Conservation (phyloP, 2,797 vertebrate genomes). For the Rhynchotus rufescens region DNA sequence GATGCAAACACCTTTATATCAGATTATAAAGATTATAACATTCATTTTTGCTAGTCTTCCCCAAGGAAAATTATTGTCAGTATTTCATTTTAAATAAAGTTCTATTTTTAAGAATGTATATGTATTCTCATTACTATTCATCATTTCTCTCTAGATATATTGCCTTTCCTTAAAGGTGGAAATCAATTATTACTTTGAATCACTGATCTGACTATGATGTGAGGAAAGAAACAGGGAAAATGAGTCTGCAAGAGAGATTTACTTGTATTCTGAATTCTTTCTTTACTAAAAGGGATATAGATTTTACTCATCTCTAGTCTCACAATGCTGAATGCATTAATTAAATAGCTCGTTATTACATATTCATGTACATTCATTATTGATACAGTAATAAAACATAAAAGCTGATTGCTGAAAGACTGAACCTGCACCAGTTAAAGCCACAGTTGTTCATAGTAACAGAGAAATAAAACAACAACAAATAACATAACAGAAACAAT, state of each 20-base stretch:
- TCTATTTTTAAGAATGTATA: background rate
- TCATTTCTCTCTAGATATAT: slow-evolving; percentile 2
- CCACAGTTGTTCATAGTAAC: slow-evolving; percentile 11
- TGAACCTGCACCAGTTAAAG: slow-evolving; percentile 53
- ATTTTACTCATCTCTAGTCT: background rate
- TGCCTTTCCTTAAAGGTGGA: background rate
- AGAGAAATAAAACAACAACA: slow-evolving; percentile 15
- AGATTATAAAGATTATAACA: background rate
- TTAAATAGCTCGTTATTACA: slow-evolving; percentile 63
- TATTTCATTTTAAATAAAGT: background rate
- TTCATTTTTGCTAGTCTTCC: background rate
- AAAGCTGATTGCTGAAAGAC: slow-evolving; percentile 49
- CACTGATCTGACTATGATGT: background rate
- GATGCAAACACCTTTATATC: background rate
- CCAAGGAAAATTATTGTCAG: background rate
- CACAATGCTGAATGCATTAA: slow-evolving; percentile 45
- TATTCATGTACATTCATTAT: slow-evolving; percentile 68
- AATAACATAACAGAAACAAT: slow-evolving; percentile 8
- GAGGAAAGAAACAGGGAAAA: background rate
- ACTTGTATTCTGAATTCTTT: background rate
- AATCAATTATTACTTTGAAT: slow-evolving; percentile 13
- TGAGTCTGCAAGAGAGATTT: slow-evolving; percentile 13
- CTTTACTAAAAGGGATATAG: background rate
- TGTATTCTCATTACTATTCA: slow-evolving; percentile 6
- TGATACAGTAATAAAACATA: slow-evolving; percentile 68